Conservation (phyloP, 2,888 invertebrate genomes). For the Argyresthia goedartella region DNA sequence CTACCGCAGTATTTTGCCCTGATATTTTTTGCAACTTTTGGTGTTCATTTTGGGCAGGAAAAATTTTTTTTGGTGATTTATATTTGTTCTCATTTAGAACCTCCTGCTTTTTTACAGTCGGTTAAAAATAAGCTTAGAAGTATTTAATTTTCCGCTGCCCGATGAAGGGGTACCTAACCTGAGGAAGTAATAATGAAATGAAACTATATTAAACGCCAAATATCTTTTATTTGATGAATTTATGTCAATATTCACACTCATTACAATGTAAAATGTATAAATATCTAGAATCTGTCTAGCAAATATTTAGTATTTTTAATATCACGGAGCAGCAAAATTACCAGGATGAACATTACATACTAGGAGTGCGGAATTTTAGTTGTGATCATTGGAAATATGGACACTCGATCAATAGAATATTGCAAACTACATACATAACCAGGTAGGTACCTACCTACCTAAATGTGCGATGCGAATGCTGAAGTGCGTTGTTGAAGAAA, state of each 20-base stretch:
- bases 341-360: slow-evolving; percentile 14
- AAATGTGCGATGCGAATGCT: too few species aligned
- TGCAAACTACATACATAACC: too few species aligned
- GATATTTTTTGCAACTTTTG: too few species aligned
- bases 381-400: slow-evolving; percentile 6
- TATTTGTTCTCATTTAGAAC: too few species aligned
- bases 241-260: slow-evolving; percentile 31
- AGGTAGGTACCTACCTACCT: too few species aligned
- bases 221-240: slow-evolving; percentile 48
- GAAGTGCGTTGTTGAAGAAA: too few species aligned
- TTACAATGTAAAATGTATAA: slow-evolving; percentile 10
- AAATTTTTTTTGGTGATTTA: too few species aligned
- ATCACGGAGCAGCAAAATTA: slow-evolving; percentile 34
- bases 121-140: background rate
- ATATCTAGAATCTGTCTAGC: slow-evolving; percentile 7
- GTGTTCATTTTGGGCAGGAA: too few species aligned
- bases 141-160: too few species aligned
- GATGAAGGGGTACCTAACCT: too few species aligned
- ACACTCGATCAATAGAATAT: background rate
- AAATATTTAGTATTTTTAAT: slow-evolving; percentile 28
- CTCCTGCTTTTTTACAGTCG: too few species aligned
- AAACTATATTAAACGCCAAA: slow-evolving; percentile 49
- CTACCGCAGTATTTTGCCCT: too few species aligned
- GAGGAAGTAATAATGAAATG: slow-evolving; percentile 12
- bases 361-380: slow-evolving; percentile 4